phyloP scores from a whole-genome alignment of 92 coral and sea anemone genomes.

The Porites divaricata region DNA sequence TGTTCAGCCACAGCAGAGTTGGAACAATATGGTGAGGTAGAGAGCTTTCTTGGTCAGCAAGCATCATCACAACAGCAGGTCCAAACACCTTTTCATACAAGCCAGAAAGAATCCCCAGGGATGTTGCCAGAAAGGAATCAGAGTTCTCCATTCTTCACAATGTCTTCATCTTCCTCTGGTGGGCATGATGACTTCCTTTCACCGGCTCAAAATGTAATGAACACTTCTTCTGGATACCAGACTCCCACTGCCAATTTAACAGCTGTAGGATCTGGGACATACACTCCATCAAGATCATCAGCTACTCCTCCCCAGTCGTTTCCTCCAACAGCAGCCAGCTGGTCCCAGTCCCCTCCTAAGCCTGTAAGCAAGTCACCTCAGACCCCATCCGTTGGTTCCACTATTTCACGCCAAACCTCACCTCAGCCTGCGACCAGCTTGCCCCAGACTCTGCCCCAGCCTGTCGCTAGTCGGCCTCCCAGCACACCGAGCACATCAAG shows the following conservation, averaged over 20 bases:
- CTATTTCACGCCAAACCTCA: conserved; percentile 46
- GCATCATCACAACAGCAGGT: conserved; percentile 64
- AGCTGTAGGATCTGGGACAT: conserved; percentile 19
- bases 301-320: conserved; percentile 12
- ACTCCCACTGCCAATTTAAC: conserved; percentile 13
- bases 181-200: conserved; percentile 61
- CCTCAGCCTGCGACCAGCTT: conserved; percentile 23
- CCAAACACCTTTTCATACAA: conserved; percentile 50
- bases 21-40: conserved; percentile 76
- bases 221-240: conserved; percentile 9
- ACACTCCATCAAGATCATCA: conserved; percentile 26
- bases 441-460: conserved; percentile 33
- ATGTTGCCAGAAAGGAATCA: conserved; percentile 11
- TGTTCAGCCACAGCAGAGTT: conserved; percentile 18
- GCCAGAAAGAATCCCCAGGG: conserved; percentile 24
- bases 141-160: conserved; percentile 43
- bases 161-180: conserved; percentile 23
- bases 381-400: conserved; percentile 22
- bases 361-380: conserved; percentile 10
- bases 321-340: conserved; percentile 26
- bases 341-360: conserved; percentile 29
- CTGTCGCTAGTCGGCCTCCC: conserved; percentile 9
- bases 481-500: conserved; percentile 21
- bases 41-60: conserved; percentile 74
- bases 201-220: conserved; percentile 43